Base-by-base conservation (phyloP, 2,888 invertebrate species). In the Drosophila meridiana region DNA sequence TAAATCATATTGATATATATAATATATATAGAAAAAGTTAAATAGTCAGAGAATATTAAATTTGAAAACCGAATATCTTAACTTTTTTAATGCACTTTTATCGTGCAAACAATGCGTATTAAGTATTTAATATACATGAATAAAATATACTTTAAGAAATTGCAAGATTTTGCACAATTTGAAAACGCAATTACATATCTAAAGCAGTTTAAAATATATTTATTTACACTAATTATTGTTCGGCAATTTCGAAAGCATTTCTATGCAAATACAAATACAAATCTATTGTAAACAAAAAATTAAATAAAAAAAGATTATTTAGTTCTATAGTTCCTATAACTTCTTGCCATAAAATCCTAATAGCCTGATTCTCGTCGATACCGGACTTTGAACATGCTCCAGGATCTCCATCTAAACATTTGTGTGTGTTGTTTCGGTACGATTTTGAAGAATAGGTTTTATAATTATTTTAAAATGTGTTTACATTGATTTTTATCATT, bases 281-380 rank as follows among this genome's bases (percentile, higher is more conserved):
- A 62, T 58, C 42, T 69, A 58, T 47, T 64, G 40, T 57, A 20
- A 20, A 20, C 26, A 13, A 47, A n/a, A 32, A n/a, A 50, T n/a
- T 13, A 8, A 63, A 71, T 68, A 72, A 73, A 55, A 38, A 62
- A 48, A 52, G 58, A 38, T 65, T 52, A 45, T 48, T 26, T 69
- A 55, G 50, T 68, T 62, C 6, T 69, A 78, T 82, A 73, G 80
- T 48, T 79, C 76, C 87, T 93, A 93, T 90, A 93, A 91, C 81
- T 92, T 93, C 78, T 93, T 93, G 69, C 93, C 93, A 85, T 93
- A 93, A 90, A 93, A 92, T 82, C 93, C 93, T 92, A 93, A 92
- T 78, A 93, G 92, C 81, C 92, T 91, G 88, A 93, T 92, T 87
- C 93, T 91, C 80, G 92, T 93, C 79, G 93, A 92, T 65, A 93